These are phyloP conservation scores for Phodopus roborovskii DNA, from an alignment of 2,113 vertebrate species.

Conservation along the genomic window DNA sequence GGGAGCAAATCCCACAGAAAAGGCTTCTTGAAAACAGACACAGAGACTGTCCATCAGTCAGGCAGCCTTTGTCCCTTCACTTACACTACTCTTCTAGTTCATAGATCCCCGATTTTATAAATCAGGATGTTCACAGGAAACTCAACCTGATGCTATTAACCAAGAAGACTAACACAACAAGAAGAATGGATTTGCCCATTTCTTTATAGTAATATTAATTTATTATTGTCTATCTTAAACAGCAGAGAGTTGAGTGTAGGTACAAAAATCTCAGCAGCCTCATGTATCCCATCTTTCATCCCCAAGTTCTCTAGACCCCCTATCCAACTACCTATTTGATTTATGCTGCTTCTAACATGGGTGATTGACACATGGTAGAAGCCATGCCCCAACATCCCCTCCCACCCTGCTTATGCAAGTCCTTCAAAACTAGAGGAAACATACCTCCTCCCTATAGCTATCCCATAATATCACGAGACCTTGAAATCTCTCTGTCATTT, in stretches of 20 bases:
- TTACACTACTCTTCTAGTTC: not conserved
- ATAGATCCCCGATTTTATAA: not conserved
- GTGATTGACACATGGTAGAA: not conserved
- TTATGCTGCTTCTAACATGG: not conserved
- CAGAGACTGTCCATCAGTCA: not conserved
- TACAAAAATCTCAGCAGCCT: not conserved
- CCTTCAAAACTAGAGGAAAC: not conserved
- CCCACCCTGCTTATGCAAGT: not conserved
- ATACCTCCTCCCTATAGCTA: not conserved
- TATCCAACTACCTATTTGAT: not conserved
- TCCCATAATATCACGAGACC: not conserved
- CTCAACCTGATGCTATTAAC: not conserved
- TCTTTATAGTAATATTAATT: constrained; percentile 12
- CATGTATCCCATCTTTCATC: not conserved
- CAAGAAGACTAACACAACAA: constrained; percentile 43
- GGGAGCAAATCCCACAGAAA: constrained; percentile 11
- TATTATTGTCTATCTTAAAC: not conserved
- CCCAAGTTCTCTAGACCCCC: not conserved
- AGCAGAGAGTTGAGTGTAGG: constrained; percentile 1
- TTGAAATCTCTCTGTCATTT: constrained; percentile 2
- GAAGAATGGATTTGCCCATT: not conserved
- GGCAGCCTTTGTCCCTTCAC: not conserved
- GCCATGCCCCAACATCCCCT: not conserved
- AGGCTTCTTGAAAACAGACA: constrained; percentile 19
- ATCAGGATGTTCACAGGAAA: constrained; percentile 1